Percentiles rank a stretch among this genome's conserved stretches.
Evolutionary conservation across 2,888 invertebrate genomes (phyloP).

Genomic region (Pediacus dermestoides): DNA sequence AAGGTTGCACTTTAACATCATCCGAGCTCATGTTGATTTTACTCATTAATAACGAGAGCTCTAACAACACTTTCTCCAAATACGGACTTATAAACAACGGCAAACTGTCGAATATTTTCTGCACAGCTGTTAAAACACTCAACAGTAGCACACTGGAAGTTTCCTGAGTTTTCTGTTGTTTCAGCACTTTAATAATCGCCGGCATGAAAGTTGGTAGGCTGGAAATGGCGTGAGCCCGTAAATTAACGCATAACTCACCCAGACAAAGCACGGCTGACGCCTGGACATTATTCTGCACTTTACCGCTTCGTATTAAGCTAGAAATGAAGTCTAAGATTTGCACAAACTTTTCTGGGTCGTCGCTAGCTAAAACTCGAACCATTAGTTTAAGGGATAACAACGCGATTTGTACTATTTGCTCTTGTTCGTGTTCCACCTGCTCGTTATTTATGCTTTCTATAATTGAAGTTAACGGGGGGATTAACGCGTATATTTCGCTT

Average conservation of each 20-base stretch:
- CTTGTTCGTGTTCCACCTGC: slow-evolving; percentile 55
- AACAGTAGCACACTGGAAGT: slow-evolving; percentile 61
- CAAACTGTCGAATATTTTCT: slow-evolving; percentile 78
- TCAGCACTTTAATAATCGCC: slow-evolving; percentile 62
- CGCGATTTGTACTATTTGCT: slow-evolving; percentile 76
- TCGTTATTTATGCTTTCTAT: slow-evolving; percentile 54
- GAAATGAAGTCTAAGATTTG: slow-evolving; percentile 66
- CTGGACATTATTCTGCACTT: slow-evolving; percentile 59
- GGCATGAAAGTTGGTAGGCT: slow-evolving; percentile 79
- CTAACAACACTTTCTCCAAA: slow-evolving; percentile 65
- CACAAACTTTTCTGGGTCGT: slow-evolving; percentile 68
- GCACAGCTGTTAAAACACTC: slow-evolving; percentile 73
- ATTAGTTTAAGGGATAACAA: slow-evolving; percentile 78
- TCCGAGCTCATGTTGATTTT: slow-evolving; percentile 44
- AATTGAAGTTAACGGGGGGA: slow-evolving; percentile 60
- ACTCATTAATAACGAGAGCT: slow-evolving; percentile 56
- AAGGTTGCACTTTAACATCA: slow-evolving; percentile 52
- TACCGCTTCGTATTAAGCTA: slow-evolving; percentile 55
- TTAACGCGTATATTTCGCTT: slow-evolving; percentile 54
- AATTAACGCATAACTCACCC: slow-evolving; percentile 71
- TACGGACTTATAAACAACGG: slow-evolving; percentile 84
- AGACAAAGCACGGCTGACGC: slow-evolving; percentile 74
- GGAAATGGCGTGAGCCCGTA: slow-evolving; percentile 72
- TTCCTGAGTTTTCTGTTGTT: slow-evolving; percentile 58
- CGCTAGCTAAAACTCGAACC: slow-evolving; percentile 66